Conservation (phyloP, 2,888 invertebrate species). For the Lycia hirtaria region DNA sequence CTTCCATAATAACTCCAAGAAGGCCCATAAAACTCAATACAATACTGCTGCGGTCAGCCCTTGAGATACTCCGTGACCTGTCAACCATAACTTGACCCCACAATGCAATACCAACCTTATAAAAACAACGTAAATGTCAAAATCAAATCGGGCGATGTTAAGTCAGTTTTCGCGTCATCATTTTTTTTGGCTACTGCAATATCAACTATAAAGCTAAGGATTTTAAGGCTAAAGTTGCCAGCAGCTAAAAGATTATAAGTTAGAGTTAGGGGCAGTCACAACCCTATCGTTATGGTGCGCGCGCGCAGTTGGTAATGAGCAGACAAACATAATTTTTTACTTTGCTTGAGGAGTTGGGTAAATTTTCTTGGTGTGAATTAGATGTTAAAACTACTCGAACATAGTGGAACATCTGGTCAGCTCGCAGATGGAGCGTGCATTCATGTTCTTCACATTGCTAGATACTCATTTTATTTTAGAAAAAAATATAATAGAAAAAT, state of each 20-base stretch:
- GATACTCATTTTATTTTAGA: not conserved
- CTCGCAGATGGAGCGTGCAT: not conserved
- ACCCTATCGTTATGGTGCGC: constrained; percentile 77
- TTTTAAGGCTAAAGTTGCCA: constrained; percentile 14
- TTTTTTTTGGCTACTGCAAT: constrained; percentile 4
- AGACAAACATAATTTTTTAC: constrained; percentile 61
- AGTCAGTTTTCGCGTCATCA: constrained; percentile 9
- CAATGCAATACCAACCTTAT: constrained; percentile 21
- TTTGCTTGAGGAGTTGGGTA: constrained; percentile 22
- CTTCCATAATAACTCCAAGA: constrained; percentile 54
- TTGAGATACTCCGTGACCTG: constrained; percentile 44
- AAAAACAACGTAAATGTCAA: constrained; percentile 8
- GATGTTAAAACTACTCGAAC: constrained; percentile 42
- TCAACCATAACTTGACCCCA: constrained; percentile 49
- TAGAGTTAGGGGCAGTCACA: constrained; percentile 58
- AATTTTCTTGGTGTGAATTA: constrained; percentile 56
- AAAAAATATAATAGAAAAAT: no score
- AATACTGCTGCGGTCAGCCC: constrained; percentile 58
- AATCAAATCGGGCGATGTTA: constrained; percentile 4
- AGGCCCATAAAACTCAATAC: constrained; percentile 64
- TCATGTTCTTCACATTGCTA: not conserved
- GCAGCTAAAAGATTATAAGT: constrained; percentile 17
- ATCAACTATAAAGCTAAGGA: not conserved
- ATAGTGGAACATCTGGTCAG: constrained; percentile 18
- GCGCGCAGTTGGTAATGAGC: constrained; percentile 69